Evolutionary conservation across 1,140 invertebrate genomes (phyloP).

Genomic region (Mactra quadrangularis): DNA sequence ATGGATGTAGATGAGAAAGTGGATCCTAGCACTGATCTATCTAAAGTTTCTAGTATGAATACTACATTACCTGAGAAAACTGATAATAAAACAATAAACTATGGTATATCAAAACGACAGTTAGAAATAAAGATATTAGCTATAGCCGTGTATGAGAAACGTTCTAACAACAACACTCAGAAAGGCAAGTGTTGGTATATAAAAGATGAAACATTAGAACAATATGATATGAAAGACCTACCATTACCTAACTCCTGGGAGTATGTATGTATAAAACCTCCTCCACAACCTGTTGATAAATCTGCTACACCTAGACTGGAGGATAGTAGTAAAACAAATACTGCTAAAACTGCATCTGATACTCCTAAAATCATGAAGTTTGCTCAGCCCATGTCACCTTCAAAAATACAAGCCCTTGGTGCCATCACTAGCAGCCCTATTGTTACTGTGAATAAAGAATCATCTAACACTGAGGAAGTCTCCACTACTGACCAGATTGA

Average conservation of each 20-base stretch:
- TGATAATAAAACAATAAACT: constrained; percentile 51
- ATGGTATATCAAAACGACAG: constrained; percentile 80
- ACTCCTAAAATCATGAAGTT: constrained; percentile 69
- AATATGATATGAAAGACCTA: constrained; percentile 86
- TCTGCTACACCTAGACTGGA: constrained; percentile 57
- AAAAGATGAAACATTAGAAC: constrained; percentile 85
- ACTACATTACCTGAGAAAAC: constrained; percentile 34
- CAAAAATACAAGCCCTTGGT: constrained; percentile 62
- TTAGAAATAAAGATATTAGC: constrained; percentile 79
- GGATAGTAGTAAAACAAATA: constrained; percentile 19
- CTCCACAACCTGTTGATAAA: constrained; percentile 48
- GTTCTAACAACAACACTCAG: constrained; percentile 80
- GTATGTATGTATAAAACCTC: constrained; percentile 56
- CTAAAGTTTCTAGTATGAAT: constrained; percentile 7
- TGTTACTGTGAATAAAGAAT: background rate
- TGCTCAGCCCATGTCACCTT: constrained; percentile 70
- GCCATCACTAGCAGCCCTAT: too few relatives aligned
- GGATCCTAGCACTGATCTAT: background rate
- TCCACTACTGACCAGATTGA: too few relatives aligned
- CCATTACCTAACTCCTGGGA: constrained; percentile 71
- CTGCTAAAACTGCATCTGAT: constrained; percentile 22
- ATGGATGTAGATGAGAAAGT: constrained; percentile 64
- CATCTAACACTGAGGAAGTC: background rate
- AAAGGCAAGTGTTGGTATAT: constrained; percentile 88
- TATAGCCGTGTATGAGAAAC: constrained; percentile 86